Evolutionary conservation across 2,888 invertebrate species (phyloP).

Genomic region (Leptinotarsa rubiginosa): DNA sequence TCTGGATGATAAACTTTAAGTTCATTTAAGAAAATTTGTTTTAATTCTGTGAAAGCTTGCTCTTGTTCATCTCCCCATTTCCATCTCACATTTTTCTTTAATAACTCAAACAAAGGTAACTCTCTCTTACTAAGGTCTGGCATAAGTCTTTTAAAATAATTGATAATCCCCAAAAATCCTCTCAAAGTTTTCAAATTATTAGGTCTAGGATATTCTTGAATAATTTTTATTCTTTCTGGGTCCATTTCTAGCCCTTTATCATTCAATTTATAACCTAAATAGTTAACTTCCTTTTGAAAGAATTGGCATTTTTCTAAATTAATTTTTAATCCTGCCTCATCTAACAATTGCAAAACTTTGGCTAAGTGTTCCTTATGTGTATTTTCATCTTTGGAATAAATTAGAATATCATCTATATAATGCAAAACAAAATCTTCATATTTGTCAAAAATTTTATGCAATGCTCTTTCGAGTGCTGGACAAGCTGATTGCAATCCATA

Average conservation of each 20-base stretch:
- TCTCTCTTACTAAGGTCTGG: conserved; percentile 20
- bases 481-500: no score
- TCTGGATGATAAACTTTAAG: no score
- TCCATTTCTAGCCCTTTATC: conserved; percentile 24
- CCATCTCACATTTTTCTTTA: conserved; percentile 29
- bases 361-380: conserved; percentile 21
- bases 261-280: conserved; percentile 25
- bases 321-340: conserved; percentile 27
- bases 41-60: no score
- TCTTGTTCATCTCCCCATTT: not conserved
- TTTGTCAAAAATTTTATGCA: not conserved
- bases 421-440: not conserved
- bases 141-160: conserved; percentile 31
- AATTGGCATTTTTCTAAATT: conserved; percentile 30
- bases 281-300: conserved; percentile 23
- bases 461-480: not conserved
- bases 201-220: conserved; percentile 25
- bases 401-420: conserved; percentile 30
- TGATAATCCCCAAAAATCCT: conserved; percentile 31
- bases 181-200: conserved; percentile 26
- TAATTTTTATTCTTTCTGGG: conserved; percentile 19
- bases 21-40: no score
- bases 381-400: conserved; percentile 17
- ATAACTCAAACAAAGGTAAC: conserved; percentile 24
- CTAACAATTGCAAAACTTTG: conserved; percentile 24